Percentiles rank a stretch among this genome's conserved stretches.
Evolutionary conservation across 2,113 vertebrate genomes (phyloP).

Genomic region (Elaphurus davidianus): DNA sequence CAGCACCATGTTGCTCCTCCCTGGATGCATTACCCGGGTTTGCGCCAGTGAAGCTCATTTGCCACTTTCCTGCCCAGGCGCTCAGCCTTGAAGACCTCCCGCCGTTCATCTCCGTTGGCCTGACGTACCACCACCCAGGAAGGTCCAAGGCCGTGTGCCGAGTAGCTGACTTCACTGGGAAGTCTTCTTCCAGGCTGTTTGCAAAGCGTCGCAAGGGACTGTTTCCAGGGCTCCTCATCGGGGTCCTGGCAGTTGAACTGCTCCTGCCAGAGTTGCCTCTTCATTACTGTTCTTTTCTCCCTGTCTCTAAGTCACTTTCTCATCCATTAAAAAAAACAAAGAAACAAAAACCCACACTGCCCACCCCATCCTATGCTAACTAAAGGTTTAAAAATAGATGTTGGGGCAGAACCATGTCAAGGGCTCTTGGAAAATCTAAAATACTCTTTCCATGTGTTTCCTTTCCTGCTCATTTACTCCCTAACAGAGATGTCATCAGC

Average conservation of each 20-base stretch:
- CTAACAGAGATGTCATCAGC: background rate
- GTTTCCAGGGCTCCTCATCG: accelerated
- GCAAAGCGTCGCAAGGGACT: background rate
- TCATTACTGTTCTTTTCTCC: background rate
- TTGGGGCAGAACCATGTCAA: background rate
- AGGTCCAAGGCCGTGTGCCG: background rate
- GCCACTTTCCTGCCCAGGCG: background rate
- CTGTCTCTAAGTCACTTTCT: background rate
- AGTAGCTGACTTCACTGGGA: background rate
- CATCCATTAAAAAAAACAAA: background rate
- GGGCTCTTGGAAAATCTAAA: background rate
- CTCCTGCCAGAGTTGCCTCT: background rate
- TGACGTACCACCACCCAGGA: background rate
- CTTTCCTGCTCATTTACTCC: background rate
- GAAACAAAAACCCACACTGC: background rate
- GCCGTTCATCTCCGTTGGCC: background rate
- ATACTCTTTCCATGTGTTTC: background rate
- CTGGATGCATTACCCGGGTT: background rate
- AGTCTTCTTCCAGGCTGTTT: background rate
- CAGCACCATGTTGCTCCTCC: background rate
- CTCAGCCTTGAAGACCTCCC: background rate
- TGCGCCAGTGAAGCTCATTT: background rate
- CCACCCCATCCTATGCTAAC: background rate
- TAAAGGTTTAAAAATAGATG: background rate
- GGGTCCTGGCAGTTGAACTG: background rate